Conservation (phyloP, 2,113 vertebrate genomes). For the Bostrychus sinensis region DNA sequence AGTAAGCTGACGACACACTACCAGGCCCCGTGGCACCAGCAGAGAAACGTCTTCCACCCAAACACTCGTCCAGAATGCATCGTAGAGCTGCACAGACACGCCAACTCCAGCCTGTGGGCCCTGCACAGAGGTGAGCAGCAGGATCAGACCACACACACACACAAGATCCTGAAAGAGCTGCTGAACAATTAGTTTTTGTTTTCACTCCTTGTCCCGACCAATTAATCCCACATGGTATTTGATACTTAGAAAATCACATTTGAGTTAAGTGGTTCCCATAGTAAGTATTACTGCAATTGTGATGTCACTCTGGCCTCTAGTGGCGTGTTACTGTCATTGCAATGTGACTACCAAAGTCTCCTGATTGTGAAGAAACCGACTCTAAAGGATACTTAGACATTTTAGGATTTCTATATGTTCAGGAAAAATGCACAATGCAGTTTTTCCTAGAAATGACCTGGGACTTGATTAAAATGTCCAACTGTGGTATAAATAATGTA, state of each 20-base stretch:
- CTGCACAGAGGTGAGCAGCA: conserved; percentile 83
- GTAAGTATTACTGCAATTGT: not conserved
- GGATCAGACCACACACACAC: not conserved
- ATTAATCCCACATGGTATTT: not conserved
- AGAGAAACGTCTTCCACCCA: conserved; percentile 89
- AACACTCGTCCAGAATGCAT: conserved; percentile 88
- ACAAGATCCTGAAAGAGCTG: conserved; percentile 1
- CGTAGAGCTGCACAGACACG: conserved; percentile 89
- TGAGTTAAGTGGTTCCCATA: not conserved
- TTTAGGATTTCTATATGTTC: no score
- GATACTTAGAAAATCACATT: not conserved
- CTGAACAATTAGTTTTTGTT: not conserved
- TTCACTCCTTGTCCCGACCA: not conserved
- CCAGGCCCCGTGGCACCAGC: conserved; percentile 88
- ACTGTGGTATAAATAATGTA: no score
- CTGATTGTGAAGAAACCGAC: no score
- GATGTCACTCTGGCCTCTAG: conserved; percentile 53
- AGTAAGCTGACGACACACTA: conserved; percentile 92
- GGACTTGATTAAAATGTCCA: no score
- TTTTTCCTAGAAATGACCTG: no score
- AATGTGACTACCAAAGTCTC: not conserved
- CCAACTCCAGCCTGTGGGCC: conserved; percentile 86
- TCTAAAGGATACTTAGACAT: no score
- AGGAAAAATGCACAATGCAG: no score
- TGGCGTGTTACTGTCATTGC: conserved; percentile 28